Conservation (phyloP, 2,113 vertebrate species). For the Neolamprologus cancellatus region DNA sequence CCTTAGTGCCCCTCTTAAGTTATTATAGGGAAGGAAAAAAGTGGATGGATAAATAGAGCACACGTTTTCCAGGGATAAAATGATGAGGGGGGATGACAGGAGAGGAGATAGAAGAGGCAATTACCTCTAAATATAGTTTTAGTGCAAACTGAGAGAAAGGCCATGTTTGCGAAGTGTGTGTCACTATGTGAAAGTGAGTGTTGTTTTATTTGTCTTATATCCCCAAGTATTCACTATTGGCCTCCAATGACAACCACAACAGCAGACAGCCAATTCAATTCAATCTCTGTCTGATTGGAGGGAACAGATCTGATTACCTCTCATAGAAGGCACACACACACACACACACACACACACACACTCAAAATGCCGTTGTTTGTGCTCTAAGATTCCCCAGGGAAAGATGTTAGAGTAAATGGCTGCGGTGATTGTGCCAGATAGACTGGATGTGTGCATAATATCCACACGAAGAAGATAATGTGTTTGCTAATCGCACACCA, state of each 20-base stretch:
- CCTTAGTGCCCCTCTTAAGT: not conserved
- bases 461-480: slow-evolving; percentile 64
- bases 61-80: slow-evolving; percentile 9
- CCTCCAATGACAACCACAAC: slow-evolving; percentile 21
- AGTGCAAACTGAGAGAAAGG: not conserved
- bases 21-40: not conserved
- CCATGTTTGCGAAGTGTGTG: not conserved
- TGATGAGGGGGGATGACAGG: not conserved
- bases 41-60: not conserved
- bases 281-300: slow-evolving; percentile 61
- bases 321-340: slow-evolving; percentile 9
- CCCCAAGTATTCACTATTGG: not conserved
- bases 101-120: not conserved
- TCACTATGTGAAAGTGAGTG: not conserved
- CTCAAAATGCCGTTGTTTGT: slow-evolving; percentile 43
- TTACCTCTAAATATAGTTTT: slow-evolving; percentile 46
- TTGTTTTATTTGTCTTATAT: not conserved
- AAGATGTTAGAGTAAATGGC: slow-evolving; percentile 56
- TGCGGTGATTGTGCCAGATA: slow-evolving; percentile 62
- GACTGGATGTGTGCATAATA: slow-evolving; percentile 66
- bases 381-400: slow-evolving; percentile 48
- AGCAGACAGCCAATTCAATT: slow-evolving; percentile 47
- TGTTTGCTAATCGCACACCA: slow-evolving; percentile 66
- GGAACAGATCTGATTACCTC: slow-evolving; percentile 59
- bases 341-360: not conserved